A percentile compares a stretch with the other conserved stretches of the same genome.
These are phyloP conservation scores for Aphelenchoides avenae DNA, from an alignment of 1,140 invertebrate species.

Conservation along the genomic window DNA sequence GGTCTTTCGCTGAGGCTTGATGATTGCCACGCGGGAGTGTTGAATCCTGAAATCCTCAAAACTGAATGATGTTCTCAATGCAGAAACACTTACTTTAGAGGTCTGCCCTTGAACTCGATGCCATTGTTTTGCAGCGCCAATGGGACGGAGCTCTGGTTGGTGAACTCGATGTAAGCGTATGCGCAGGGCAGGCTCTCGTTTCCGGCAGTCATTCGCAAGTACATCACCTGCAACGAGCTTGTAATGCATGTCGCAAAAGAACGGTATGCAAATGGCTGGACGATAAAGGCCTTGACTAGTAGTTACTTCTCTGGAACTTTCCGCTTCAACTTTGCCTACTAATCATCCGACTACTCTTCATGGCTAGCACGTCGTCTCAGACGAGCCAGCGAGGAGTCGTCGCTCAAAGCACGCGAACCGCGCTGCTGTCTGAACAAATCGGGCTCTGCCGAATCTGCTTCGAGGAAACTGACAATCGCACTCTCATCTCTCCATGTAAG, in stretches of 20 bases:
- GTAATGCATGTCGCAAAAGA: background rate
- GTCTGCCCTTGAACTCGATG: slow-evolving; percentile 67
- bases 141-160: slow-evolving; percentile 80
- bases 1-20: slow-evolving; percentile 57
- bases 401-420: too few relatives aligned
- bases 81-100: slow-evolving; percentile 60
- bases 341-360: too few relatives aligned
- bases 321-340: too few relatives aligned
- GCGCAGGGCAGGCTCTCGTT: slow-evolving; percentile 71
- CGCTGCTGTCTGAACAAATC: too few relatives aligned
- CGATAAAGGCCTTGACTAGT: too few relatives aligned
- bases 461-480: slow-evolving; percentile 1
- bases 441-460: too few relatives aligned
- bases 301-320: slow-evolving; percentile 13
- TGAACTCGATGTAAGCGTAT: slow-evolving; percentile 81
- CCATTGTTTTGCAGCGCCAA: slow-evolving; percentile 81
- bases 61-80: slow-evolving; percentile 5
- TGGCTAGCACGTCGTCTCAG: too few relatives aligned
- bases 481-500: background rate
- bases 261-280: background rate
- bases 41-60: slow-evolving; percentile 50
- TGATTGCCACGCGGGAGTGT: slow-evolving; percentile 57
- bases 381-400: too few relatives aligned
- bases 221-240: slow-evolving; percentile 71
- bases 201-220: slow-evolving; percentile 83